Evolutionary conservation across 1,140 invertebrate genomes (phyloP), one percentile per base, ranked within the genome.

Genomic region (Leptinotarsa texana): DNA sequence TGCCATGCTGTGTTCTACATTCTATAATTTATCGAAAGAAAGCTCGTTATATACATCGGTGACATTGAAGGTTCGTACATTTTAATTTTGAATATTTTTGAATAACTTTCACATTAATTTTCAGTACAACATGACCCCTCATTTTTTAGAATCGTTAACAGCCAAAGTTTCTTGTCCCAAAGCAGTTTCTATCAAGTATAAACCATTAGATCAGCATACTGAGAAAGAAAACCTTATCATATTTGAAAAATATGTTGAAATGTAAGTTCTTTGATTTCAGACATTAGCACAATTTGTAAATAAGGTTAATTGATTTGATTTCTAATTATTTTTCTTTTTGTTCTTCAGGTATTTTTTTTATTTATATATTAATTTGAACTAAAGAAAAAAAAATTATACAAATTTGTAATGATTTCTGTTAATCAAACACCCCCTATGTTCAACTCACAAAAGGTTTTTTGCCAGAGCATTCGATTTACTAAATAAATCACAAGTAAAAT

Each of bases 1-100:
- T 80, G 78, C 78, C 17, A 77, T 71, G 33, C 71, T 81, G 51
- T 81, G 80, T 69, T 74, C 74, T 73, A 80, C 77, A 47, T 77
- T 81, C 22, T 63, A 80, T 70, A 77, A 77, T 71, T 75, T 76
- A 57, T 79, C 80, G 5, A 78, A 78, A 69, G 77, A 79, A 33
- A 77, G 74, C 69, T 69, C 74, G 21, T 65, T 81, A 63, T 81
- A 81, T 74, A 74, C 63, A 70, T 74, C 75, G 68, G 69, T 80
- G 11, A 73, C 24, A 18, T 76, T 80, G 65, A 80, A 80, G 76
- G 79, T 79, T 62, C 62, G 61, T 68, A 24, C 47, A 42, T 42
- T 42, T 74, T 61, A 63, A 21, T 57, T 18, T 21, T 27, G n/a
- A 65, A 22, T 62, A n/a, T 70, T 6, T 33, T 22, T 15, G 21